A percentile compares a stretch with the other conserved stretches of the same genome.
Evolutionary conservation across 2,797 vertebrate species (phyloP).

Genomic region (Dendrocincla tyrannina): DNA sequence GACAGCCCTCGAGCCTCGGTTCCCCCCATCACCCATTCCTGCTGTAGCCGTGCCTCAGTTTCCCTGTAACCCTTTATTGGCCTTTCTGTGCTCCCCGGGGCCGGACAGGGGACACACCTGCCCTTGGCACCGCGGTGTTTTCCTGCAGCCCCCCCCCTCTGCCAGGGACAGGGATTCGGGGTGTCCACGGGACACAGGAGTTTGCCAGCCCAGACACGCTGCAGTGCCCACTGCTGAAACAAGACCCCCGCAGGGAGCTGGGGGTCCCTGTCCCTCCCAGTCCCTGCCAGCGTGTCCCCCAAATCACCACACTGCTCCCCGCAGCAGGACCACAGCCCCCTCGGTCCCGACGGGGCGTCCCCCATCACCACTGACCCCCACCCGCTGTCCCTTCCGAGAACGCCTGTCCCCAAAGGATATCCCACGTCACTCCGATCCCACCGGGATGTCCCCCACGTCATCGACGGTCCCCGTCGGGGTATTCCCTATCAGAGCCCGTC

Average conservation of each 20-base stretch:
- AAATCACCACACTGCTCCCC: background rate
- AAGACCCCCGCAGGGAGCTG: rapidly evolving
- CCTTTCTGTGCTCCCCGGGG: background rate
- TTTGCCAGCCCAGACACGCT: rapidly evolving
- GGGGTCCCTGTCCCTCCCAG: background rate
- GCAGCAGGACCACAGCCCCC: background rate
- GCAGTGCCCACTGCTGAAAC: background rate
- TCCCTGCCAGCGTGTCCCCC: background rate
- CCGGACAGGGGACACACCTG: background rate
- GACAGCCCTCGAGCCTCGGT: background rate
- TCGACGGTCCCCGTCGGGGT: background rate
- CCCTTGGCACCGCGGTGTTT: background rate
- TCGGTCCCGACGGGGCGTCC: too few species aligned
- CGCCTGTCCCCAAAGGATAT: background rate
- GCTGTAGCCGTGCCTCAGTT: background rate
- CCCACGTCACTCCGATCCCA: background rate
- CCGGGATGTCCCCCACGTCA: background rate
- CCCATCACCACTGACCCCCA: background rate
- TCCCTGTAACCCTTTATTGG: background rate
- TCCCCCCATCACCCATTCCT: background rate
- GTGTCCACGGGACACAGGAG: background rate
- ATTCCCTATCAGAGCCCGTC: background rate
- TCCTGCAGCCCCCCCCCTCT: background rate
- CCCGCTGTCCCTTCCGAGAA: background rate
- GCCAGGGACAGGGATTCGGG: rapidly evolving